Conservation (phyloP, 2,797 vertebrate genomes). For the Anabas testudineus region DNA sequence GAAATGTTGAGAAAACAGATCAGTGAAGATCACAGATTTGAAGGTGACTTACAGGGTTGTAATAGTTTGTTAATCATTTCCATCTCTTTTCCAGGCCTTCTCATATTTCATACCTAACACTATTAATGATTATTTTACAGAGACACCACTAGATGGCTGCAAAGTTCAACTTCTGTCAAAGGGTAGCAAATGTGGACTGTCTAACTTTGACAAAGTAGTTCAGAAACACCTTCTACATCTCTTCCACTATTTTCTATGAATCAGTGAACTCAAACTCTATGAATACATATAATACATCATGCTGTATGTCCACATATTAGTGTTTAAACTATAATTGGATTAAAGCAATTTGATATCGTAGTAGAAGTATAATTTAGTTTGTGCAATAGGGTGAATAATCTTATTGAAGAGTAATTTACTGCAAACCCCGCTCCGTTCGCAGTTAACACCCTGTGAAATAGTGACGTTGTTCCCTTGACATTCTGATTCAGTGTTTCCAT, state of each 20-base stretch:
- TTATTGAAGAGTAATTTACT: neutral
- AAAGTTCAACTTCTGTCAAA: neutral
- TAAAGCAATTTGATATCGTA: neutral
- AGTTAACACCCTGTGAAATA: conserved; percentile 37
- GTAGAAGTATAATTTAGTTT: neutral
- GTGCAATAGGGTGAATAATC: too few relatives aligned
- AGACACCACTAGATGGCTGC: conserved; percentile 68
- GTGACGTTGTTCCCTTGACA: conserved; percentile 10
- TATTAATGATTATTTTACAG: too few relatives aligned
- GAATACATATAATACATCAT: too few relatives aligned
- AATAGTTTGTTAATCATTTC: too few relatives aligned
- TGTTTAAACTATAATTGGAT: neutral
- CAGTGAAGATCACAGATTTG: neutral
- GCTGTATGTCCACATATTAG: neutral
- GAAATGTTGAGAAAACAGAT: neutral
- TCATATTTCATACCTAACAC: too few relatives aligned
- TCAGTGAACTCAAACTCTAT: too few relatives aligned
- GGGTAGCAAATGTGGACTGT: too few relatives aligned
- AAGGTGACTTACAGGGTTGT: neutral
- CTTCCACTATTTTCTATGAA: neutral
- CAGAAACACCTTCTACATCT: neutral
- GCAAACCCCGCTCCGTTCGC: conserved; percentile 17
- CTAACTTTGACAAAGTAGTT: too few relatives aligned
- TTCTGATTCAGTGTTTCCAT: conserved; percentile 60
- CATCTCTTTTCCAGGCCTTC: neutral